Base-by-base conservation (phyloP, 2,888 invertebrate genomes). In the Drosophila nigricruria region DNA sequence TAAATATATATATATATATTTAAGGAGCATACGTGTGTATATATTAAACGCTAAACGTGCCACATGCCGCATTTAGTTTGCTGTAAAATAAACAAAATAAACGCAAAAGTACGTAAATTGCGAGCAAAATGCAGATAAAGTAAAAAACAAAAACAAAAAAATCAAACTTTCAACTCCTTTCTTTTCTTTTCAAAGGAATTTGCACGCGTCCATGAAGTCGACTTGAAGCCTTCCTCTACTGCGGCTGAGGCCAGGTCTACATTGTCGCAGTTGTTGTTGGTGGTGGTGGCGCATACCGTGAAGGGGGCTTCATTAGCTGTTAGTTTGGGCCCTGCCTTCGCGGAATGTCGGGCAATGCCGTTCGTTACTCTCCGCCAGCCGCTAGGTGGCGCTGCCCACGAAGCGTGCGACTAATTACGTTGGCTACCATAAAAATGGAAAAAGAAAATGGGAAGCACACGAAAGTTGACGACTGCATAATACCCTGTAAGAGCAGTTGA, bases 341-440 rank as follows among this genome's bases (percentile, higher is more conserved):
- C 71, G 66, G 83, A 90, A 91, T 90, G 87, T 91, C 90, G 91
- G 90, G 79, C 91, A 91, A 91, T 91, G 92, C 87, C 91, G 92
- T 91, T 91, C 91, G 80, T 91, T 91, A 91, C 89, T 88, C 90
- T 76, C 82, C 58, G 47, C 12, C 53, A 18, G 56, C 56, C 86
- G 70, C 65, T 84, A 81, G 83, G 62, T 85, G 88, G 86, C 90
- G 88, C 88, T 85, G 86, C 40, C 61, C 59, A 47, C 60, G 65
- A 67, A 72, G 58, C 69, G 83, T 83, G 71, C 88, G 78, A 81
- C 89, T 88, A 88, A 87, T 88, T 88, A 86, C 69, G 73, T 62
- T 53, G 61, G 69, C 52, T 27, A 50, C 42, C 40, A 43, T 45
- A 58, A 45, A 62, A 40, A 68, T 30, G 25, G 36, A 53, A 20